Base-by-base conservation (phyloP, 2,797 vertebrate species). In the Coregonus sp. region DNA sequence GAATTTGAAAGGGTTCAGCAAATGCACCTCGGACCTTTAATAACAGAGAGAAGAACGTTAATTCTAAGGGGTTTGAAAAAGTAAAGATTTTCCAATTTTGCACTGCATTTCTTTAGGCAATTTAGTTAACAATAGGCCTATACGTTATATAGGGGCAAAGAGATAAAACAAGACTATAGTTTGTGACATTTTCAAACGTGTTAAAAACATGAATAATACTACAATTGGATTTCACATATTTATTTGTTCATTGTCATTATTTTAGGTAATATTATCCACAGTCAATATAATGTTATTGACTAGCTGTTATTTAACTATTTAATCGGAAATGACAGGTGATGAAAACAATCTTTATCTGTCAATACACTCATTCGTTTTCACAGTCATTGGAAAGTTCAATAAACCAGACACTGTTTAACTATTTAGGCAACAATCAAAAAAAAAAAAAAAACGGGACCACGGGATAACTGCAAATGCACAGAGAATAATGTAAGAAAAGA, bases 1-100 rank as follows among this genome's bases (percentile, higher is more conserved):
- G 86, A 81, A 75, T 92, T 75, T 91, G 82, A 91, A 90, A 91
- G 86, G 90, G 88, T 87, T 76, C 85, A 77, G 88, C 77, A 89
- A 90, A 47, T 88, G 90, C 89, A 88, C 89, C 86, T 86, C 86
- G 85, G 75, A 86, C 86, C 85, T 87, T 89, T 85, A 81, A 87
- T 86, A 84, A 78, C 78, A 80, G 74, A 79, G 80, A 85, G 80
- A 86, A 47, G 40, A 81, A 73, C 85, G 87, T 83, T 80, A 75
- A 79, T 89, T 11, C 40, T 47, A 47, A 47, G 2, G 87, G 85
- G 5, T 70, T 79, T 90, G 86, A 78, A 81, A 88, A 84, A 80
- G 84, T 80, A 80, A 86, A 85, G 76, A 88, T 88, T 91, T 88
- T 90, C 87, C 87, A 87, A 80, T 78, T 87, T 90, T 87, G 81